A percentile compares a stretch with the other conserved stretches of the same genome.
phyloP scores from a whole-genome alignment of 2,113 vertebrate species.

The Mungos mungo region DNA sequence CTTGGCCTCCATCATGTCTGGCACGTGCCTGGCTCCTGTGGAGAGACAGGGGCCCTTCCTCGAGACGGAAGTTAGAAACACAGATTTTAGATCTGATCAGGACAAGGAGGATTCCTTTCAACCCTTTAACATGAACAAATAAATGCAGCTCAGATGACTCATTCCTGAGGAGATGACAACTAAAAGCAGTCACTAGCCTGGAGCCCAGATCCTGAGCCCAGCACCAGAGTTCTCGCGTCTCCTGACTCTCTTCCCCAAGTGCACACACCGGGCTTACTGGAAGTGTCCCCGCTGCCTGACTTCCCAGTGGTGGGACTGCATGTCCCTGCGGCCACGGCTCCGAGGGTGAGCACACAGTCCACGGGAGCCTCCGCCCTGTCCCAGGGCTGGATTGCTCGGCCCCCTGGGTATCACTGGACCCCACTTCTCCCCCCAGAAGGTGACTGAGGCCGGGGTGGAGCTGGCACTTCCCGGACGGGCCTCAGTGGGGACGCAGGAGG shows the following conservation, averaged over 20 bases:
- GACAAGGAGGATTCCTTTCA: not conserved
- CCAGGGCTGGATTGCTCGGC: fast-evolving
- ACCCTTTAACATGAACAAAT: not conserved
- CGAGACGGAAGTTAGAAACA: not conserved
- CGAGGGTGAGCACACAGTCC: fast-evolving
- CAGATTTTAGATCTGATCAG: not conserved
- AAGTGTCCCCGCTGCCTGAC: too few species aligned
- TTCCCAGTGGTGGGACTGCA: not conserved
- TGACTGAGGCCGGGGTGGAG: not conserved
- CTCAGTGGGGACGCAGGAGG: fast-evolving
- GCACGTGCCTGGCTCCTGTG: not conserved
- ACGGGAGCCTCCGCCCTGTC: fast-evolving
- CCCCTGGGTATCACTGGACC: not conserved
- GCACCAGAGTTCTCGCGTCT: fast-evolving
- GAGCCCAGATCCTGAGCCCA: too few species aligned
- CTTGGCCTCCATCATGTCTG: not conserved
- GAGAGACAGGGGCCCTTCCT: not conserved
- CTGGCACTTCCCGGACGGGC: fast-evolving
- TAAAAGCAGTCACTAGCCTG: not conserved
- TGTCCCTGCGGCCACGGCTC: not conserved
- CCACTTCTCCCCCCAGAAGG: not conserved
- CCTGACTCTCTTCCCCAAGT: too few species aligned
- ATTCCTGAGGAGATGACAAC: not conserved
- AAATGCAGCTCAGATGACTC: not conserved
- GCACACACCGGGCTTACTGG: fast-evolving